A percentile compares a stretch with the other conserved stretches of the same genome.
These are phyloP conservation scores for Centropus bengalensis DNA, from an alignment of 2,113 vertebrate genomes.

Conservation along the genomic window DNA sequence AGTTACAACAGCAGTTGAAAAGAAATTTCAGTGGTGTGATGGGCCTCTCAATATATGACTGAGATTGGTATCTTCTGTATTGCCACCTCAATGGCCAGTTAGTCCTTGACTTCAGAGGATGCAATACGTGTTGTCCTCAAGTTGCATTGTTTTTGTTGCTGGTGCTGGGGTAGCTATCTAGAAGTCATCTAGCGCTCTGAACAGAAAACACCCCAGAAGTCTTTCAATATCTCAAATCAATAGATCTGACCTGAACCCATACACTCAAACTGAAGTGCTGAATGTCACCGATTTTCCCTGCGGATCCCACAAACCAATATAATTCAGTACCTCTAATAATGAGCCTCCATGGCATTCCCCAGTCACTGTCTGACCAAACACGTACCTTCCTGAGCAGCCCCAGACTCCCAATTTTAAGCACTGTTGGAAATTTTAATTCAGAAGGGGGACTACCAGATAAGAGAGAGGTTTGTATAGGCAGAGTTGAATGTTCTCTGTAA, in stretches of 20 bases:
- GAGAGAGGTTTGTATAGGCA: not conserved
- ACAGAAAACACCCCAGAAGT: not conserved
- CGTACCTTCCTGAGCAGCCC: not conserved
- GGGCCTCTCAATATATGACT: not conserved
- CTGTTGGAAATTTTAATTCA: not conserved
- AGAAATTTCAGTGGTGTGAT: not conserved
- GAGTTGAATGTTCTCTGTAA: not conserved
- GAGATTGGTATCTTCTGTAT: not conserved
- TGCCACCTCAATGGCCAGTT: not conserved
- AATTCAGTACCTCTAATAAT: not conserved
- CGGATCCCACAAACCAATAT: not conserved
- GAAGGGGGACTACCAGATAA: not conserved
- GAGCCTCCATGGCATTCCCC: not conserved
- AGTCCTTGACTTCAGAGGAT: not conserved
- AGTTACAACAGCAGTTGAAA: not conserved
- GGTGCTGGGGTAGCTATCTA: not conserved
- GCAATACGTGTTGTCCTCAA: rapidly evolving
- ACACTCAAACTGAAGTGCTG: not conserved
- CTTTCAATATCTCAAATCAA: not conserved
- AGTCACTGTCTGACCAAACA: not conserved
- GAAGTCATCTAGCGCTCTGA: not conserved
- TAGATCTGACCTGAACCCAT: not conserved
- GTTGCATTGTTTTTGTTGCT: not conserved
- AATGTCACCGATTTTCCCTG: not conserved
- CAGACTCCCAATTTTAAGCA: not conserved